These are phyloP conservation scores for Megastigmus dorsalis DNA, from an alignment of 2,888 invertebrate genomes.

Conservation along the genomic window DNA sequence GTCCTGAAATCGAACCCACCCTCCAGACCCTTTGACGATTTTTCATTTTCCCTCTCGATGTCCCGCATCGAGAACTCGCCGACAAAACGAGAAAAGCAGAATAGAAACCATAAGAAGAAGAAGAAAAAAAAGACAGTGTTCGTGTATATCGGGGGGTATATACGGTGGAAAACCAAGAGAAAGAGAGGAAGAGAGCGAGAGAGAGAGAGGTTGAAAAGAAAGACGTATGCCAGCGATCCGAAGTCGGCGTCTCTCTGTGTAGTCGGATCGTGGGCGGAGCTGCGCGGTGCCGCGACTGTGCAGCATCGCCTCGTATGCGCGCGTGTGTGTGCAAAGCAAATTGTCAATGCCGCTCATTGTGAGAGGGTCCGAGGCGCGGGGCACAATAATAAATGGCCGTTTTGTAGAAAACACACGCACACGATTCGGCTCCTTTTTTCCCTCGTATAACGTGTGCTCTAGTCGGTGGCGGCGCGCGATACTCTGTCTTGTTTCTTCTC, in stretches of 20 bases:
- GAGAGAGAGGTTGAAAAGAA: conserved; percentile 1
- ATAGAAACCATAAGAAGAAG: conserved; percentile 18
- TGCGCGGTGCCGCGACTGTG: conserved; percentile 68
- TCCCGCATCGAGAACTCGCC: background rate
- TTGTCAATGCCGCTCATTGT: conserved; percentile 72
- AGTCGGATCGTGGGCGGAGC: conserved; percentile 72
- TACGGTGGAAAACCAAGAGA: background rate
- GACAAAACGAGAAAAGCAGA: conserved; percentile 1
- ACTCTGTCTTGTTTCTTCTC: no score
- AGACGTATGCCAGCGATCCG: no score
- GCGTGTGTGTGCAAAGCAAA: conserved; percentile 68
- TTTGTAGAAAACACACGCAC: conserved; percentile 42
- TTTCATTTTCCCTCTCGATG: conserved; percentile 17
- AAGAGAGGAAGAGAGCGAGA: conserved; percentile 1
- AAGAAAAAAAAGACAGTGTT: background rate
- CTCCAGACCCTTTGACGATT: conserved; percentile 22
- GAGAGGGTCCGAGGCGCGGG: conserved; percentile 55
- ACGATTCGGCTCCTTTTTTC: no score
- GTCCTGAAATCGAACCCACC: conserved; percentile 25
- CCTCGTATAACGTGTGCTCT: no score
- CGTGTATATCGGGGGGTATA: background rate
- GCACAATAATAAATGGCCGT: conserved; percentile 69
- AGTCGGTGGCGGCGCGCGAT: no score
- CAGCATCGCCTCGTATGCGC: no score
- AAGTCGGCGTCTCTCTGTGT: conserved; percentile 64